A percentile compares a stretch with the other conserved stretches of the same genome.
phyloP scores from a whole-genome alignment of 2,113 vertebrate species.

The Silurus glanis region DNA sequence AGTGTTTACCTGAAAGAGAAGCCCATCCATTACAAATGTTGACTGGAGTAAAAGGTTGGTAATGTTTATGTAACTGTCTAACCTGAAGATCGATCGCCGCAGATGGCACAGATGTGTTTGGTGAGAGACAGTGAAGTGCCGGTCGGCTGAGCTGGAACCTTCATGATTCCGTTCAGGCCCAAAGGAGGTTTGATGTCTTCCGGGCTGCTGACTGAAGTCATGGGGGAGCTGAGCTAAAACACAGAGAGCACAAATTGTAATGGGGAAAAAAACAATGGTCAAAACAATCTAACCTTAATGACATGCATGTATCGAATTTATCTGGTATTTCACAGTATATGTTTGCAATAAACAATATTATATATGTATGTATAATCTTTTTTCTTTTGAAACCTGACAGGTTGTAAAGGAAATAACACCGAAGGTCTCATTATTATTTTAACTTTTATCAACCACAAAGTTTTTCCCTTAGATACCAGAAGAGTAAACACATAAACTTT shows the following conservation, averaged over 20 bases:
- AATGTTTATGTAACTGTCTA: slow-evolving; percentile 37
- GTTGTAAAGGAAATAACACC: not conserved
- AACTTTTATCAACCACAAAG: not conserved
- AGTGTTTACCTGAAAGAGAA: slow-evolving; percentile 85
- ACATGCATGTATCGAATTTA: not conserved
- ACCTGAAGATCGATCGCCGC: slow-evolving; percentile 98
- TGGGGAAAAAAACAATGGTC: not conserved
- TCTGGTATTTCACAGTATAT: not conserved
- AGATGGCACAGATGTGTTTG: slow-evolving; percentile 99
- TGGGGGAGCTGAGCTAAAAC: slow-evolving; percentile 88
- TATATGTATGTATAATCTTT: not conserved
- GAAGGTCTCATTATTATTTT: not conserved
- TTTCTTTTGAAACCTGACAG: not conserved
- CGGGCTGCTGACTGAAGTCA: slow-evolving; percentile 93
- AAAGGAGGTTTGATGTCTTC: slow-evolving; percentile 97
- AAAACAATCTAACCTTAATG: not conserved
- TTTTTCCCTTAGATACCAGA: not conserved
- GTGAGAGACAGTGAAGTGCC: slow-evolving; percentile 84
- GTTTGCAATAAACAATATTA: not conserved
- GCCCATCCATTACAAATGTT: not conserved
- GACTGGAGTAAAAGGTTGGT: not conserved
- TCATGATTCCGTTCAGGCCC: slow-evolving; percentile 96
- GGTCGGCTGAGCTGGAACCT: slow-evolving; percentile 89
- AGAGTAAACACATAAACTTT: slow-evolving; percentile 3
- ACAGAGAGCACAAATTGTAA: slow-evolving; percentile 50